These are phyloP conservation scores for Pheosia tremula DNA, from an alignment of 2,888 invertebrate species.

Conservation along the genomic window DNA sequence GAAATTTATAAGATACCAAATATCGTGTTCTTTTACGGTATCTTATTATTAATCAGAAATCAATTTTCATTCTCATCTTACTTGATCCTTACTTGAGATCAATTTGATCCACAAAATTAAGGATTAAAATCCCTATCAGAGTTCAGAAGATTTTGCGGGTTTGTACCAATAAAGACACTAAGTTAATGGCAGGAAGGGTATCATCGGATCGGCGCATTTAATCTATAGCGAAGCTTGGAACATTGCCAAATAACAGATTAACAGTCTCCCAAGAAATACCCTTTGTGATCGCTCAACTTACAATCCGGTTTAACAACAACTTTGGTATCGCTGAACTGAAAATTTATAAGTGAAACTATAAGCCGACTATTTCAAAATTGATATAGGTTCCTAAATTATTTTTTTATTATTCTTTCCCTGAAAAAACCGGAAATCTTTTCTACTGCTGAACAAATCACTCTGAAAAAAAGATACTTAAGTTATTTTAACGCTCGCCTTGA, in stretches of 20 bases:
- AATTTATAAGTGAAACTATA: conserved; percentile 35
- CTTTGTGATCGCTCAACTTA: conserved; percentile 51
- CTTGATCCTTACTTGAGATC: background rate
- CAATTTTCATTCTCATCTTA: no score
- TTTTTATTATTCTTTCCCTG: no score
- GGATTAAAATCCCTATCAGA: conserved; percentile 8
- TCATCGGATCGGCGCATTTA: conserved; percentile 51
- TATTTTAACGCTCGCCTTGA: no score
- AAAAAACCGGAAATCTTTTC: no score
- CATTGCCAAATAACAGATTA: conserved; percentile 70
- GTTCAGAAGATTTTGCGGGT: conserved; percentile 27
- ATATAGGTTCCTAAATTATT: background rate
- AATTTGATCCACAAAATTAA: background rate
- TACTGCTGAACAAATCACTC: no score
- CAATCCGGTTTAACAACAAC: conserved; percentile 39
- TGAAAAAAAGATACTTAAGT: no score
- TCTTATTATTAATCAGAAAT: no score
- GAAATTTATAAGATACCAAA: no score
- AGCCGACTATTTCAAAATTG: conserved; percentile 24
- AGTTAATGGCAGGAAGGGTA: conserved; percentile 45
- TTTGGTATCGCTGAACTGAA: conserved; percentile 32
- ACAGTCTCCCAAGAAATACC: conserved; percentile 58
- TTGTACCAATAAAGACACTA: conserved; percentile 32
- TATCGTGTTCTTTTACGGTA: no score
- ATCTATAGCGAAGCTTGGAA: conserved; percentile 62